phyloP scores from a whole-genome alignment of 2,113 vertebrate genomes.

The Neodon shergylaensis region DNA sequence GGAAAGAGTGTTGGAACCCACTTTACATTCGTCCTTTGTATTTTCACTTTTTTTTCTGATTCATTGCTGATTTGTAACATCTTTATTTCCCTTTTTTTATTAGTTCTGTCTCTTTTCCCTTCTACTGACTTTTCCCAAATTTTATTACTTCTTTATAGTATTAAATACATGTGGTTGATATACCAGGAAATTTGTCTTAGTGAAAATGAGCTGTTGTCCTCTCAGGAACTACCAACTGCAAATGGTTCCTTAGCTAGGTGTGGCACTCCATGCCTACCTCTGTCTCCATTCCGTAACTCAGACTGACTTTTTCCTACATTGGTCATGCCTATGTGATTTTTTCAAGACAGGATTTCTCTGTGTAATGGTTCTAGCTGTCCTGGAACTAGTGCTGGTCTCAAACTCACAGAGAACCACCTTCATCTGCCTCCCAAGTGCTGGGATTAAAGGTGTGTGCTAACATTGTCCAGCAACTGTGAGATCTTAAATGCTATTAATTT shows the following conservation, averaged over 20 bases:
- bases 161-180: accelerated
- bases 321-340: no score
- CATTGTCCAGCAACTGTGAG: no score
- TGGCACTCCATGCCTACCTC: not conserved
- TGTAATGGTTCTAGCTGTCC: no score
- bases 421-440: no score
- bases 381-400: no score
- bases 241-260: not conserved
- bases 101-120: not conserved
- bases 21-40: not conserved
- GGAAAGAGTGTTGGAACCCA: not conserved
- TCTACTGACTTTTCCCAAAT: no score
- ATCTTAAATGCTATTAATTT: not conserved
- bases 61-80: not conserved
- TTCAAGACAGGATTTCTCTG: no score
- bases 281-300: not conserved
- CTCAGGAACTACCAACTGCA: not conserved
- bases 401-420: no score
- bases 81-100: not conserved
- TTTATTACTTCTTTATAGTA: not conserved
- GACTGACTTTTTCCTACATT: not conserved
- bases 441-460: no score
- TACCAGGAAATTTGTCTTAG: not conserved
- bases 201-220: not conserved
- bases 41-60: not conserved